A percentile compares a stretch with the other conserved stretches of the same genome.
Conservation (phyloP, 2,113 vertebrate species). For the Leptocoma aspasia region DNA sequence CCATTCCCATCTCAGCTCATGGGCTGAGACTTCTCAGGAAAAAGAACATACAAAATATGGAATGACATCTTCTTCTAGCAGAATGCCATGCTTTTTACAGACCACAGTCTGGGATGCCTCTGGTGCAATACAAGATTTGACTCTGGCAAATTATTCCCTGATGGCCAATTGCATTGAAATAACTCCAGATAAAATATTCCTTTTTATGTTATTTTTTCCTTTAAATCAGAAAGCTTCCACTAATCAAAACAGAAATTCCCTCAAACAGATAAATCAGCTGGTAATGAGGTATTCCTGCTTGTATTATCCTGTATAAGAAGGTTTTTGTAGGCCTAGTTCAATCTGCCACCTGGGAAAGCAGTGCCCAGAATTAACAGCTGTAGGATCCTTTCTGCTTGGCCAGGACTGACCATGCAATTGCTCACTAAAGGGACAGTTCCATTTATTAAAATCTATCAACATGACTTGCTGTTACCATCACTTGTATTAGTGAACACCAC, state of each 20-base stretch:
- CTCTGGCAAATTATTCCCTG: background rate
- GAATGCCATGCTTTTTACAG: background rate
- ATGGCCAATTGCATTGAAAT: background rate
- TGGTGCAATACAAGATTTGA: background rate
- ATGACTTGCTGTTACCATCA: background rate
- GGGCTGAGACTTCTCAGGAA: background rate
- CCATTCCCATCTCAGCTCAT: background rate
- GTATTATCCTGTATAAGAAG: background rate
- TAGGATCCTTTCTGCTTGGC: background rate
- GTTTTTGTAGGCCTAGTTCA: background rate
- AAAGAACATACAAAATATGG: background rate
- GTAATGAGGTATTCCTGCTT: background rate
- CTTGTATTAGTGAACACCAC: accelerated
- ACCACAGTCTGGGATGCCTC: background rate
- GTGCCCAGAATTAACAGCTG: background rate
- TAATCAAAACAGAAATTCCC: background rate
- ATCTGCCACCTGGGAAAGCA: background rate
- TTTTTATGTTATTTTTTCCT: background rate
- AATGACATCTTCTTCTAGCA: background rate
- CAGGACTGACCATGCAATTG: background rate
- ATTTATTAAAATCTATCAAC: background rate
- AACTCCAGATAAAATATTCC: background rate
- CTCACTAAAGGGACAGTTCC: background rate
- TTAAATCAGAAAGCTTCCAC: background rate
- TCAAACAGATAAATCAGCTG: background rate